Conservation (phyloP, 2,113 vertebrate species). For the Gadus macrocephalus region DNA sequence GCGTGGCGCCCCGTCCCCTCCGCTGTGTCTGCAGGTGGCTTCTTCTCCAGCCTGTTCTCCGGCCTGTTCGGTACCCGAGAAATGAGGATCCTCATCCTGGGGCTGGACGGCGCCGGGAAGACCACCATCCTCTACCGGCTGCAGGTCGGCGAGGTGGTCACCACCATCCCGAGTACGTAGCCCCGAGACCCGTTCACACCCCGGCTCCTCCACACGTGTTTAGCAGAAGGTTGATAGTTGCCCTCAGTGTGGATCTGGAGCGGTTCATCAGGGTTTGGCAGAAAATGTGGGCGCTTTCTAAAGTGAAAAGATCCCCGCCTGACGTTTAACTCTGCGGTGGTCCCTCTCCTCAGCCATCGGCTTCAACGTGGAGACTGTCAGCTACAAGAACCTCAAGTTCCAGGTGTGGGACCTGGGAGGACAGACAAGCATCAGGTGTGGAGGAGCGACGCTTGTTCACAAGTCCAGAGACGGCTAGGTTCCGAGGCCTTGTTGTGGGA, state of each 20-base stretch:
- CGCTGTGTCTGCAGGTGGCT: conserved; percentile 75
- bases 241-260: too few relatives aligned
- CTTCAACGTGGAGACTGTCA: conserved; percentile 97
- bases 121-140: conserved; percentile 96
- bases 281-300: too few relatives aligned
- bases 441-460: not conserved
- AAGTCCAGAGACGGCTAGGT: too few relatives aligned
- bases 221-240: too few relatives aligned
- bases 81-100: conserved; percentile 98
- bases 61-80: conserved; percentile 94
- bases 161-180: conserved; percentile 94
- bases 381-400: conserved; percentile 96
- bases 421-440: conserved; percentile 96
- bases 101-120: conserved; percentile 95
- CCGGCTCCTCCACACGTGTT: too few relatives aligned
- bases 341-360: conserved; percentile 83
- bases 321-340: not conserved
- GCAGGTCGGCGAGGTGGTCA: conserved; percentile 97
- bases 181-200: too few relatives aligned
- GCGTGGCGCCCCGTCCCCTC: not conserved
- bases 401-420: conserved; percentile 99
- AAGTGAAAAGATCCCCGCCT: too few relatives aligned
- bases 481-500: too few relatives aligned
- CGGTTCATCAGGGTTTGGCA: too few relatives aligned
- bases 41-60: conserved; percentile 94